Conservation (phyloP, 2,888 invertebrate genomes). For the Liodrosophila aerea region DNA sequence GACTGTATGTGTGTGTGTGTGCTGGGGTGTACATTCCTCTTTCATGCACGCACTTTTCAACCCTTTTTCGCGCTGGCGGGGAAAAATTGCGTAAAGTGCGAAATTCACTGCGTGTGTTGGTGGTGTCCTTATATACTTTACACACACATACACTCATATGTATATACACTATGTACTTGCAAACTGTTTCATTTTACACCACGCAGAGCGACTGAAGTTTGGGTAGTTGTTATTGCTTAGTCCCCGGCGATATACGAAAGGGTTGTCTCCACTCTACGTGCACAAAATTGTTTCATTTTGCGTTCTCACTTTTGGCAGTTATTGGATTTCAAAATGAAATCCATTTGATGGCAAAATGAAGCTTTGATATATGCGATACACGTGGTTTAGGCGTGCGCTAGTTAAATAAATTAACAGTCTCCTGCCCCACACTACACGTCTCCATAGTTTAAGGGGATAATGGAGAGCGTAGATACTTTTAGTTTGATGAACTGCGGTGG, state of each 20-base stretch:
- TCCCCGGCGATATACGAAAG: conserved; percentile 48
- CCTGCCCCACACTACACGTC: too few species aligned
- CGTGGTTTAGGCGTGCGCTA: conserved; percentile 61
- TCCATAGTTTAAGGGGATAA: conserved; percentile 5
- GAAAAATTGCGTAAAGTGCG: conserved; percentile 74
- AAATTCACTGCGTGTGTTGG: conserved; percentile 47
- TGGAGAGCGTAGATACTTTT: conserved; percentile 3
- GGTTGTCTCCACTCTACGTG: conserved; percentile 46
- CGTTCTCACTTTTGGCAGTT: conserved; percentile 56
- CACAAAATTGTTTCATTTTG: conserved; percentile 60
- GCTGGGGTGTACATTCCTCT: conserved; percentile 49
- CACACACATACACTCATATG: conserved; percentile 9
- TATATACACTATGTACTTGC: conserved; percentile 57
- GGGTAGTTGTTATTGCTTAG: too few species aligned
- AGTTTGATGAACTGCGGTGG: not conserved
- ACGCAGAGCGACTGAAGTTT: conserved; percentile 29
- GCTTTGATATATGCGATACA: conserved; percentile 73
- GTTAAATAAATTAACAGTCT: conserved; percentile 73
- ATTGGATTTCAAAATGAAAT: conserved; percentile 79
- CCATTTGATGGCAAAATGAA: conserved; percentile 71
- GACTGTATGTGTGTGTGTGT: conserved; percentile 29
- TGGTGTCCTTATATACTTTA: conserved; percentile 42
- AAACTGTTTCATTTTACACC: conserved; percentile 66
- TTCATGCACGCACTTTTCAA: conserved; percentile 67
- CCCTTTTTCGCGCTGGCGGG: conserved; percentile 73